These are phyloP conservation scores for Cyphomyrmex costatus DNA, from an alignment of 1,140 invertebrate species.

Conservation along the genomic window DNA sequence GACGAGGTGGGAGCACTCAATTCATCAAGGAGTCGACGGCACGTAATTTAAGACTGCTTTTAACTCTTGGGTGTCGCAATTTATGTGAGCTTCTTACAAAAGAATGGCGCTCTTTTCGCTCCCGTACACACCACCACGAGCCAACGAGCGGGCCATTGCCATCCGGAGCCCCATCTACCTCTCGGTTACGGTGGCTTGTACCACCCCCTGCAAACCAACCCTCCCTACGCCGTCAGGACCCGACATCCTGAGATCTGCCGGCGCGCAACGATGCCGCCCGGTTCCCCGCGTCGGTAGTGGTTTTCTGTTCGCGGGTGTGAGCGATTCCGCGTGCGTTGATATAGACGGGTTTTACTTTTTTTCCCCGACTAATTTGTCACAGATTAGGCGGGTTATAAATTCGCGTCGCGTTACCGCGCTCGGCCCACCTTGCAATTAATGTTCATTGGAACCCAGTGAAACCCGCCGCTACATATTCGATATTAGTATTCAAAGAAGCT, in stretches of 20 bases:
- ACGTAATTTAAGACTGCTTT: conserved; percentile 88
- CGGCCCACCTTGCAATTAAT: conserved; percentile 63
- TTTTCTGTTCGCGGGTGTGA: conserved; percentile 33
- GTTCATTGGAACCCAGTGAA: conserved; percentile 48
- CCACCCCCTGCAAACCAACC: conserved; percentile 65
- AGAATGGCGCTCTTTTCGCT: conserved; percentile 84
- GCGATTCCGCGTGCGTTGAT: conserved; percentile 11
- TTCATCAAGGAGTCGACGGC: conserved; percentile 87
- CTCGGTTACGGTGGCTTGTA: conserved; percentile 69
- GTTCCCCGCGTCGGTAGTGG: conserved; percentile 3
- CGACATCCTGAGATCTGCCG: conserved; percentile 42
- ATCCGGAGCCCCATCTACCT: conserved; percentile 64
- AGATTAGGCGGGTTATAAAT: conserved; percentile 84
- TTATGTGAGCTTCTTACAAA: conserved; percentile 87
- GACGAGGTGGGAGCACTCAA: conserved; percentile 84
- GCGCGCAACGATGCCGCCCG: conserved; percentile 57
- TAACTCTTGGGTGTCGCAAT: conserved; percentile 87
- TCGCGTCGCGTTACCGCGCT: conserved; percentile 74
- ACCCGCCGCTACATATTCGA: conserved; percentile 1
- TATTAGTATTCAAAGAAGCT: conserved; percentile 2
- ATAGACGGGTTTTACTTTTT: conserved; percentile 68
- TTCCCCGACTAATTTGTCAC: conserved; percentile 82
- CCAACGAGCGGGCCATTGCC: conserved; percentile 65
- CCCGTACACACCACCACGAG: conserved; percentile 74
- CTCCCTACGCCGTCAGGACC: conserved; percentile 18